phyloP scores from a whole-genome alignment of 2,113 vertebrate species.

The Nettapus auritus region DNA sequence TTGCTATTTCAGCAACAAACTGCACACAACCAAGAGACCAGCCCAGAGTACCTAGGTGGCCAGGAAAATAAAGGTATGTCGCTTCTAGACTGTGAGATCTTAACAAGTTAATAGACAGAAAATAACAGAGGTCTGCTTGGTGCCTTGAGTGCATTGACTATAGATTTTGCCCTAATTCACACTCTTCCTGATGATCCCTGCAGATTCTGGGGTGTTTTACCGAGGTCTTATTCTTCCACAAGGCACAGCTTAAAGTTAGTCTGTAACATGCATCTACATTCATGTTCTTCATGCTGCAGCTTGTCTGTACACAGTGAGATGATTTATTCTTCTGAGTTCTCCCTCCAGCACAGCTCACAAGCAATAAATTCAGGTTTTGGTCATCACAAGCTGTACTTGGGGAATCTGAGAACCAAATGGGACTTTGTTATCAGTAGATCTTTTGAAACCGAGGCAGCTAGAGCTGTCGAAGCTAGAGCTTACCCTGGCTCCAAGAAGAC shows the following conservation, averaged over 20 bases:
- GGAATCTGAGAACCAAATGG: background rate
- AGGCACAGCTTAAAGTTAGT: background rate
- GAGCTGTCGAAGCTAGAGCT: background rate
- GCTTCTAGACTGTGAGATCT: background rate
- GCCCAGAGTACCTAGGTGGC: background rate
- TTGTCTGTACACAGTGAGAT: background rate
- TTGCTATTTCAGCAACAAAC: background rate
- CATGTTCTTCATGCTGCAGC: rapidly evolving
- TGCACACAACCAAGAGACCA: background rate
- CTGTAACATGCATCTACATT: background rate
- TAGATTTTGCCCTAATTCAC: background rate
- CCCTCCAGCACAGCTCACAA: background rate
- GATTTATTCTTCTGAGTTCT: background rate
- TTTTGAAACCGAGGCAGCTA: background rate
- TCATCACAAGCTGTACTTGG: background rate
- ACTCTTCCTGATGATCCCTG: background rate
- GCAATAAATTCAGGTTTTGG: background rate
- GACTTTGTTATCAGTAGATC: background rate
- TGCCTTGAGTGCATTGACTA: background rate
- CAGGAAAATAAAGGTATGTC: background rate
- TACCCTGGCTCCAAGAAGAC: background rate
- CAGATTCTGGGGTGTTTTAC: background rate
- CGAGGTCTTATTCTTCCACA: background rate
- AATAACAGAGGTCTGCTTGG: background rate
- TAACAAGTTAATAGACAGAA: background rate